Conservation (phyloP, 2,797 vertebrate species). For the Brachymystax lenok region DNA sequence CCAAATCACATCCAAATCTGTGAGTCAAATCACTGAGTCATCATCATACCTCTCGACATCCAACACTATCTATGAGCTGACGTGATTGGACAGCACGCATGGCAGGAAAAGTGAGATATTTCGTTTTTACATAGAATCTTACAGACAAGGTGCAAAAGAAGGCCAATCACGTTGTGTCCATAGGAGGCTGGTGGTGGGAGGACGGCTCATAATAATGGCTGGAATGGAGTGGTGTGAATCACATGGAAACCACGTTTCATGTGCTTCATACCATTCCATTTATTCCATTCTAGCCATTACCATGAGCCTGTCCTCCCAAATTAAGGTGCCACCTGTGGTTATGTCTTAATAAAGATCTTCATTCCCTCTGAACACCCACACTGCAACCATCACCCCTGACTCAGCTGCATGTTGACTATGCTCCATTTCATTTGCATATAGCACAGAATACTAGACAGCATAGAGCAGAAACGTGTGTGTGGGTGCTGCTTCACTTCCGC, state of each 20-base stretch:
- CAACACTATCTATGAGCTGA: not conserved
- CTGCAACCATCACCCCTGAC: not conserved
- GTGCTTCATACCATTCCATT: too few relatives aligned
- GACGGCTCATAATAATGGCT: too few relatives aligned
- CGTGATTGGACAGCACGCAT: not conserved
- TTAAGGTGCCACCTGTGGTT: too few relatives aligned
- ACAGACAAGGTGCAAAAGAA: not conserved
- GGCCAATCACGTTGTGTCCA: not conserved
- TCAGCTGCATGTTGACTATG: not conserved
- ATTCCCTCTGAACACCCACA: not conserved
- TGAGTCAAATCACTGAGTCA: not conserved
- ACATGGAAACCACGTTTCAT: too few relatives aligned
- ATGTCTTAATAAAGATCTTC: not conserved
- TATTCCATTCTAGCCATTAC: too few relatives aligned
- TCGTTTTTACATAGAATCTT: not conserved
- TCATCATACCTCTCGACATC: too few relatives aligned
- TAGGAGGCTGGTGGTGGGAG: too few relatives aligned
- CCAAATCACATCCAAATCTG: not conserved
- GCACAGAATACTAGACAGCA: not conserved
- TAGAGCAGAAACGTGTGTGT: not conserved
- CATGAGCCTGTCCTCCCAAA: too few relatives aligned
- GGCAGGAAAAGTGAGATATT: not conserved
- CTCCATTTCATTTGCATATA: not conserved
- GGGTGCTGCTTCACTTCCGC: not conserved
- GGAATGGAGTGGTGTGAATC: too few relatives aligned